A percentile compares a stretch with the other conserved stretches of the same genome.
Conservation (phyloP, 2,113 vertebrate species). For the Callaeas wilsoni region DNA sequence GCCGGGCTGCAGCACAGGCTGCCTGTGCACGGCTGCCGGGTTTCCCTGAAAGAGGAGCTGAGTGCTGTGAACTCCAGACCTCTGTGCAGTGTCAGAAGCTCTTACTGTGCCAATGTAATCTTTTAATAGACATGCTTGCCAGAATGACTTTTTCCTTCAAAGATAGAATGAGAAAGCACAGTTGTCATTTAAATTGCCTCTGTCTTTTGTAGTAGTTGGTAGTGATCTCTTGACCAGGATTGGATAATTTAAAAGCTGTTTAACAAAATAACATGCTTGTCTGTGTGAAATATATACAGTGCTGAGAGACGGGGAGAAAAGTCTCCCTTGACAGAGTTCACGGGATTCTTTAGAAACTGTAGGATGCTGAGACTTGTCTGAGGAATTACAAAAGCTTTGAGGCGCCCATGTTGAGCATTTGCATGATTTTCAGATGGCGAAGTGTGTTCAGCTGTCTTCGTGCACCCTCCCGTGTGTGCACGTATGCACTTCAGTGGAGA, state of each 20-base stretch:
- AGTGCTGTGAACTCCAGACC: constrained; percentile 37
- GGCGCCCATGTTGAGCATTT: constrained; percentile 6
- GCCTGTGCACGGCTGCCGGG: background rate
- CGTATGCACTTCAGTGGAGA: background rate
- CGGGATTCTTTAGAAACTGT: background rate
- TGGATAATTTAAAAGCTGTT: constrained; percentile 59
- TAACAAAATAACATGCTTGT: constrained; percentile 43
- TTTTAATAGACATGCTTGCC: constrained; percentile 57
- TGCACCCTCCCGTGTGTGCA: background rate
- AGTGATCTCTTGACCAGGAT: constrained; percentile 33
- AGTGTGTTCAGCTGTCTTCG: constrained; percentile 19
- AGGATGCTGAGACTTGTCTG: constrained; percentile 39
- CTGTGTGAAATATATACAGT: constrained; percentile 25
- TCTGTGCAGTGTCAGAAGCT: constrained; percentile 11
- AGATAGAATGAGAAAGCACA: constrained; percentile 34
- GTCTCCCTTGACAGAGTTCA: background rate
- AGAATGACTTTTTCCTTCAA: constrained; percentile 32
- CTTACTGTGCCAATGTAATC: constrained; percentile 12
- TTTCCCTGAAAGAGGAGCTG: background rate
- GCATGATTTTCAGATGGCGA: background rate
- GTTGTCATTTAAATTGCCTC: constrained; percentile 56
- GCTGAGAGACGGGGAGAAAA: background rate
- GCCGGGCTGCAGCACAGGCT: background rate
- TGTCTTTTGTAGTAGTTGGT: constrained; percentile 29
- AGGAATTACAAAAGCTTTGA: background rate